Percentiles rank a stretch among this genome's conserved stretches.
Conservation (phyloP, 1,140 invertebrate species). For the Diprion similis region DNA sequence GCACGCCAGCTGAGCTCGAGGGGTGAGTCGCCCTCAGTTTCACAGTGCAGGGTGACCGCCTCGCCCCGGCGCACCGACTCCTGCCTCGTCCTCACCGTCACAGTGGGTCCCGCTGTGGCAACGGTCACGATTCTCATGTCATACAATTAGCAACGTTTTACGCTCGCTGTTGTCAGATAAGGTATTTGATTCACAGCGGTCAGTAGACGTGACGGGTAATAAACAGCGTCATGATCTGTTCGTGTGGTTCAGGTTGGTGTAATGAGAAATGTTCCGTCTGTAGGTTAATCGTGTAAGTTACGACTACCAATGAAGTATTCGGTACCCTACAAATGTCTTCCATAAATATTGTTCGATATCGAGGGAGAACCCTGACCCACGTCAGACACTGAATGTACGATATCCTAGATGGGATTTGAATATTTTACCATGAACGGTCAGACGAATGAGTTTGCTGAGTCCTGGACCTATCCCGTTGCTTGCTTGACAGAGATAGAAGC, state of each 20-base stretch:
- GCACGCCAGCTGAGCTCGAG: slow-evolving; percentile 67
- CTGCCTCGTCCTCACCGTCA: slow-evolving; percentile 55
- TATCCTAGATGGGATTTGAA: slow-evolving; percentile 32
- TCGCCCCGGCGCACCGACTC: slow-evolving; percentile 61
- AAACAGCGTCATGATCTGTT: too few relatives aligned
- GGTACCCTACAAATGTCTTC: too few relatives aligned
- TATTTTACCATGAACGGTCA: slow-evolving; percentile 71
- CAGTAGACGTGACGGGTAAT: too few relatives aligned
- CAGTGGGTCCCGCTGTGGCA: slow-evolving; percentile 54
- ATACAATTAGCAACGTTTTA: background rate
- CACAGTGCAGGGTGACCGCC: slow-evolving; percentile 63
- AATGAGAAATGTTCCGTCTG: too few relatives aligned
- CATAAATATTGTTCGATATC: too few relatives aligned
- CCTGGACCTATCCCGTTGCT: slow-evolving; percentile 70
- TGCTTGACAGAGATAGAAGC: slow-evolving; percentile 68
- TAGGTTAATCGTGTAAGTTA: too few relatives aligned
- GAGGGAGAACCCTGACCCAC: too few relatives aligned
- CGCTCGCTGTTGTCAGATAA: too few relatives aligned
- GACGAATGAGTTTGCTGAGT: slow-evolving; percentile 70
- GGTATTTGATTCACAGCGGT: too few relatives aligned
- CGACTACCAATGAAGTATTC: too few relatives aligned
- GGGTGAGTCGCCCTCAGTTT: slow-evolving; percentile 69
- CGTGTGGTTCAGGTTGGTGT: too few relatives aligned
- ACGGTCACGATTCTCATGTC: background rate
- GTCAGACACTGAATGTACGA: too few relatives aligned